Evolutionary conservation across 2,888 invertebrate genomes (phyloP), one percentile per base, ranked within the genome.

Genomic region (Melolontha melolontha): DNA sequence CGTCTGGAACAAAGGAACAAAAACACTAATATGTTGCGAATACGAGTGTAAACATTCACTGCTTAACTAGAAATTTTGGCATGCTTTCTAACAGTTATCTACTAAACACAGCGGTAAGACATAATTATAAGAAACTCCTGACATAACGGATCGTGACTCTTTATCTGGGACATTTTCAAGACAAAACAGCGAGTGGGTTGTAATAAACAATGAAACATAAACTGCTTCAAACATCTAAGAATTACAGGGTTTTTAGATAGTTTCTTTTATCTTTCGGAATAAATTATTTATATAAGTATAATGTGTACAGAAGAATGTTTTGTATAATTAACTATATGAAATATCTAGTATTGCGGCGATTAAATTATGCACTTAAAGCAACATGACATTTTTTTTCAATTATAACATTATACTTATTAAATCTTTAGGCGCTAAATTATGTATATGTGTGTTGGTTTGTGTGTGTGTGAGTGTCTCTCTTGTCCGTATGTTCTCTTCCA

Each of bases 1-100:
- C 78, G 81, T 82, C 82, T 82, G 82, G 78, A 82, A 83, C 81
- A 82, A 79, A 82, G 77, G 78, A 79, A 80, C 76, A 79, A 80
- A 80, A 78, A 80, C 79, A 79, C 79, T 79, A 79, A 78, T 79
- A 79, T 77, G 77, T 78, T 76, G 76, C 76, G 71, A 76, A 75
- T 75, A 74, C 75, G 75, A 69, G 42, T 66, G 44, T 49, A 51
- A 47, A 27, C 40, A 40, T 59, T 11, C 44, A 59, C 59, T 42
- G 42, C 17, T 42, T 29, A 50, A 50, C 64, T 64, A 51, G 52
- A 59, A 59, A 27, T 44, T 55, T 54, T 47, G 29, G 29, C 59
- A 59, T 59, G 59, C 59, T 29, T 44, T 14, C 17, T 44, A 27
- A 50, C 50, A 22, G 50, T 11, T 50, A 50, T 10, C 22, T 11